Base-by-base conservation (phyloP, 1,140 invertebrate genomes). In the Galleria mellonella region DNA sequence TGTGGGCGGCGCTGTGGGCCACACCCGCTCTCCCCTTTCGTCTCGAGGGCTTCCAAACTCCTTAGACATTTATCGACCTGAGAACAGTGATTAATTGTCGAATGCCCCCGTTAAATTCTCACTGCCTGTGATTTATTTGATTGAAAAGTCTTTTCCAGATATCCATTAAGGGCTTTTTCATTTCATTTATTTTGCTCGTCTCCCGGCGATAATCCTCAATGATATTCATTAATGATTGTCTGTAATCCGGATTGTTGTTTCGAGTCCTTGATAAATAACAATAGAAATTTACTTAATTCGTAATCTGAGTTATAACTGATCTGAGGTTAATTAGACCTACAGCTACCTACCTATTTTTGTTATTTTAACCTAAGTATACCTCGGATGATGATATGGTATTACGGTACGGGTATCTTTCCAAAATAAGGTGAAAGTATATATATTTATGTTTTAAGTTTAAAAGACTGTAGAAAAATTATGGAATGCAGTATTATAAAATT, bases 61-160 rank as follows among this genome's bases (percentile, higher is more conserved):
- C 75, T 83, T 77, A 65, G 65, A 61, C 68, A 56, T 43, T 62
- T 76, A 68, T 77, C 52, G 74, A 82, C 58, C 76, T 67, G 66
- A 49, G 64, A 71, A 69, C 66, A 55, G 77, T 84, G 81, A 84
- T 84, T 84, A 82, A 84, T 84, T 78, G 70, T 61, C 62, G 62
- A 62, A 72, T 65, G 69, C 51, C 61, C 54, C 56, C 59, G 60
- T 62, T 70, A 59, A 66, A 72, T 23, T 23, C 56, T 53, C 56
- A 43, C 9, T 32, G 44, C 37, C 47, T 17, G 59, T 72, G 69
- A 83, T 83, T 83, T 72, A 81, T 83, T 75, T 67, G 58, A 72
- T 76, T 69, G 55, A 68, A 56, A 66, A 54, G 55, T 68, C 60
- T 73, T 64, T 63, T 51, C 49, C 49, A 55, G 56, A 68, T 71